Evolutionary conservation across 92 coral and sea anemone genomes (phyloP), one percentile per base, ranked within the genome.

Genomic region (Scolanthus callimorphus): DNA sequence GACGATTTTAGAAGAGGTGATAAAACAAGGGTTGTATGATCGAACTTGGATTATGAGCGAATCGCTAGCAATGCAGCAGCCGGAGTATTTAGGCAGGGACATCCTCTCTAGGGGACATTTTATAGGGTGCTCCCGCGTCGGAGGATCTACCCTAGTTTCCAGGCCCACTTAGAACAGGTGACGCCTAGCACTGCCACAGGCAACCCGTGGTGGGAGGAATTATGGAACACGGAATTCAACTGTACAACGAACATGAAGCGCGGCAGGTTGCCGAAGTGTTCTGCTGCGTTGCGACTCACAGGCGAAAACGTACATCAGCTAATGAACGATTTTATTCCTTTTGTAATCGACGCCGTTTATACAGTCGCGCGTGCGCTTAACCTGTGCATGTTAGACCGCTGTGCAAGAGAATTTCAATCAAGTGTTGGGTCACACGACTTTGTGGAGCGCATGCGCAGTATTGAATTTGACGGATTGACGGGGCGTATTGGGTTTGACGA

Each of bases 1-100:
- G 51, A 65, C 71, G 2, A 55, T 79, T 20, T 52, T 84, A 10
- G 59, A 67, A 25, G 75, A 73, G 38, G 69, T 79, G 34, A 34
- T 17, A 17, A 51, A 25, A 25, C 70, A 78, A 70, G 70, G 65
- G 20, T 57, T 84, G 31, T 23, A 52, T 20, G 78, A 51, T 0
- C 67, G 59, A 27, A 84, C 90, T 20, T 78, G 83, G 78, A 71
- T 84, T 0, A 76, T 84, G 60, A 84, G 85, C 60, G 90, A 84
- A 15, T 72, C 81, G 12, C 66, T 84, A 21, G 17, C 79, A 15
- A 73, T 62, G 71, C 71, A 73, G 25, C 55, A 49, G 17, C 63
- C 63, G 2, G 71, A 68, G 28, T 57, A 56, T 17, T 57, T 68
- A 17, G 75, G 75, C 13, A 48, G 43, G 4, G 29, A 44, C 12